phyloP scores from a whole-genome alignment of 2,888 invertebrate genomes.

The Heliconius hortense region DNA sequence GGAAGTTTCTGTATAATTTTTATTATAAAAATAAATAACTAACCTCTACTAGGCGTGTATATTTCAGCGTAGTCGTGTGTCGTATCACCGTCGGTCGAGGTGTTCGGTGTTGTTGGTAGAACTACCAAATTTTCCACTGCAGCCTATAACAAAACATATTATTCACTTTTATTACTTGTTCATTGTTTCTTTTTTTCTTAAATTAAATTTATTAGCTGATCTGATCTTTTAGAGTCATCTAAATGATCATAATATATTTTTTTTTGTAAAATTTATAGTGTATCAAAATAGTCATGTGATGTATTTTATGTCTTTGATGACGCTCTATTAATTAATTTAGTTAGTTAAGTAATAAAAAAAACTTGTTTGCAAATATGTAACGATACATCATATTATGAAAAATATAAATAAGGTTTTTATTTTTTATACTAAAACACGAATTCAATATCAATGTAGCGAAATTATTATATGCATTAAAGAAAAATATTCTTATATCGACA shows the following conservation, averaged over 20 bases:
- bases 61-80: constrained; percentile 97
- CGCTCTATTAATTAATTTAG: neutral
- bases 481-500: neutral
- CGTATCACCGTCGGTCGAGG: constrained; percentile 84
- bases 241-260: too few relatives aligned
- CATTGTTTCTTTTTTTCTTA: neutral
- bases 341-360: neutral
- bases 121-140: constrained; percentile 81
- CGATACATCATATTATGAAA: too few relatives aligned
- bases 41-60: constrained; percentile 94
- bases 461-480: neutral
- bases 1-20: too few relatives aligned
- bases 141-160: constrained; percentile 55
- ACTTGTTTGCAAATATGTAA: too few relatives aligned
- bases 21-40: neutral
- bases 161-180: neutral
- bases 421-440: neutral
- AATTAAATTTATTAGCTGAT: too few relatives aligned
- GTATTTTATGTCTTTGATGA: neutral
- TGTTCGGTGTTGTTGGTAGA: constrained; percentile 81
- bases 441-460: neutral
- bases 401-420: too few relatives aligned
- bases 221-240: too few relatives aligned
- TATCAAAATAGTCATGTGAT: neutral
- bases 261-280: neutral